phyloP scores from a whole-genome alignment of 1,140 invertebrate genomes.

The Condylostylus longicornis region DNA sequence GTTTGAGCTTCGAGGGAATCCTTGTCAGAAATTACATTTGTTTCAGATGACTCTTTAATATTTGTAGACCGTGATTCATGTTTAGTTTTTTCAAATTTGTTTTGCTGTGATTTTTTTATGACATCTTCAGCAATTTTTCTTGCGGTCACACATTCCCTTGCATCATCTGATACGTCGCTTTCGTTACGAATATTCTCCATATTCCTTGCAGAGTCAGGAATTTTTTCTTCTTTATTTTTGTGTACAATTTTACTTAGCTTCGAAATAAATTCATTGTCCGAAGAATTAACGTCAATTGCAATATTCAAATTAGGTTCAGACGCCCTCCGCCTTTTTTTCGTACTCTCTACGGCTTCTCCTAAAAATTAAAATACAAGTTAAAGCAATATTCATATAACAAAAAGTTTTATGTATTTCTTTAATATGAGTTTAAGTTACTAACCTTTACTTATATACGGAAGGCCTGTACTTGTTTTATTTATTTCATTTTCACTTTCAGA shows the following conservation, averaged over 20 bases:
- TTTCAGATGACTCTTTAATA: neutral
- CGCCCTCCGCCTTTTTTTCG: slow-evolving; percentile 12
- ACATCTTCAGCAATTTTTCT: slow-evolving; percentile 23
- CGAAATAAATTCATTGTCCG: slow-evolving; percentile 8
- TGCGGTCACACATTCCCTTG: slow-evolving; percentile 13
- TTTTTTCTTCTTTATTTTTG: neutral
- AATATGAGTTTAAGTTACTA: no score
- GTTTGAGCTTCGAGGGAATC: no score
- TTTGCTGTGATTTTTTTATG: slow-evolving; percentile 7
- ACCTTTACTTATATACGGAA: no score
- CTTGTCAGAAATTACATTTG: slow-evolving; percentile 1
- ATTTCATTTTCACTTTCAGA: slow-evolving; percentile 8
- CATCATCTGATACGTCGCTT: slow-evolving; percentile 12
- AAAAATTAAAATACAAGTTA: slow-evolving; percentile 21
- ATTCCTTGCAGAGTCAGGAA: no score
- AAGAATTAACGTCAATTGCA: slow-evolving; percentile 3
- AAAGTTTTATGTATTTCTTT: no score
- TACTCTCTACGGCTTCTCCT: slow-evolving; percentile 23
- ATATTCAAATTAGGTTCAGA: neutral
- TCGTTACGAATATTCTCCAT: no score
- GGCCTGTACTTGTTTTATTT: slow-evolving; percentile 14
- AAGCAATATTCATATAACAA: no score
- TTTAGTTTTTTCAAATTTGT: slow-evolving; percentile 3
- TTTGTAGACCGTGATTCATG: neutral
- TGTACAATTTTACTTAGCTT: slow-evolving; percentile 8